Percentiles rank a stretch among this genome's conserved stretches.
Evolutionary conservation across 2,888 invertebrate species (phyloP).

Genomic region (Cephus spinipes): DNA sequence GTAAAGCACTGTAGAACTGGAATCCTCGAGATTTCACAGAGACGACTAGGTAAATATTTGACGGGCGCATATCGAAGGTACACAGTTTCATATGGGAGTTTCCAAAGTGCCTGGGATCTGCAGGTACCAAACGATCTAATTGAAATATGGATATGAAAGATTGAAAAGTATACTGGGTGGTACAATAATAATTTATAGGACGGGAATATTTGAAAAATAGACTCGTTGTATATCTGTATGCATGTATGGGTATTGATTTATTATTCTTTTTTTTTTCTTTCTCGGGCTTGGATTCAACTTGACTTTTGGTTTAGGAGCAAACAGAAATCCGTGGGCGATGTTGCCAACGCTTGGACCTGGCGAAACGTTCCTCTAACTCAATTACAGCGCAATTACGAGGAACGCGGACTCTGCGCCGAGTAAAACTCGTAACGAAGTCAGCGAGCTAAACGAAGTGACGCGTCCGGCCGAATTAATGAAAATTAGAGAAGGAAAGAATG

Average conservation of each 20-base stretch:
- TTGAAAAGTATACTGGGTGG: neutral
- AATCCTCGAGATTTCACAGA: neutral
- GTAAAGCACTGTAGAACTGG: neutral
- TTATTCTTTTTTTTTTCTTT: neutral
- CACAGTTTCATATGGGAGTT: neutral
- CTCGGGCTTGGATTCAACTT: neutral
- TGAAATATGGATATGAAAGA: neutral
- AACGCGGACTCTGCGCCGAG: neutral
- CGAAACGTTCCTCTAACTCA: neutral
- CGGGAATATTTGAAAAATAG: too few species aligned
- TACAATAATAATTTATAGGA: too few species aligned
- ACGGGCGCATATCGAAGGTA: neutral
- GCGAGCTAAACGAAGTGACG: neutral
- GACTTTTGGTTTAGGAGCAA: neutral
- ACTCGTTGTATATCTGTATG: too few species aligned
- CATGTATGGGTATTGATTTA: neutral
- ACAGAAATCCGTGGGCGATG: neutral
- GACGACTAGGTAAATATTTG: neutral
- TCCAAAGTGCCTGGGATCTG: neutral
- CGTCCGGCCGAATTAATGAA: neutral
- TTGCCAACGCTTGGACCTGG: neutral
- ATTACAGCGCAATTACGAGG: conserved; percentile 1
- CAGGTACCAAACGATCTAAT: neutral
- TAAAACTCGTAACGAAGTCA: conserved; percentile 6
- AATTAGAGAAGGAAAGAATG: neutral